Evolutionary conservation across 2,888 invertebrate genomes (phyloP).

Genomic region (Drosophila mettleri): DNA sequence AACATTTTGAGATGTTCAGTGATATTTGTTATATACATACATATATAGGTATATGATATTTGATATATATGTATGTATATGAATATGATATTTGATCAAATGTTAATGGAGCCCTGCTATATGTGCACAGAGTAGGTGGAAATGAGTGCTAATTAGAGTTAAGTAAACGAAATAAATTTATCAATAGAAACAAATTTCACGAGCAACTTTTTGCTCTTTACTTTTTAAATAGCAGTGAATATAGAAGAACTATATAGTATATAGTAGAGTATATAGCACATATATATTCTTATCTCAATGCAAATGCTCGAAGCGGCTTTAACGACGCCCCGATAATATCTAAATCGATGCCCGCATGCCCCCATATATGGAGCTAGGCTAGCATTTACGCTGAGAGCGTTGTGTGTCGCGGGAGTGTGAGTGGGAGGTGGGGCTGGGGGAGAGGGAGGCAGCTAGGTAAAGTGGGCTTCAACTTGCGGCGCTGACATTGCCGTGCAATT

Average conservation of each 20-base stretch:
- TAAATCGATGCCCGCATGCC: slow-evolving; percentile 44
- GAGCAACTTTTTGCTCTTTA: neutral
- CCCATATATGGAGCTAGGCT: slow-evolving; percentile 36
- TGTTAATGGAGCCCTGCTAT: neutral
- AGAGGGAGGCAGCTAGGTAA: neutral
- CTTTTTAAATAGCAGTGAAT: neutral
- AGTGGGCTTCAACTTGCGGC: slow-evolving; percentile 26
- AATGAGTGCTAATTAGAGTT: neutral
- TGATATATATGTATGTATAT: neutral
- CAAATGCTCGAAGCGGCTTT: slow-evolving; percentile 23
- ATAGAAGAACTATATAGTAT: neutral
- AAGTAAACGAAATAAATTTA: too few relatives aligned
- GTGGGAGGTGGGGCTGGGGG: neutral
- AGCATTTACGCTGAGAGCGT: slow-evolving; percentile 18
- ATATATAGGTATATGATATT: neutral
- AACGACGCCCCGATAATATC: slow-evolving; percentile 51
- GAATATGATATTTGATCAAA: neutral
- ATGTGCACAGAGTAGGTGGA: neutral
- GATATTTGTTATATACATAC: too few relatives aligned
- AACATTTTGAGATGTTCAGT: neutral
- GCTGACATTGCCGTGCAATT: slow-evolving; percentile 54
- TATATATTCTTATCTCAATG: slow-evolving; percentile 6
- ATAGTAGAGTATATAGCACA: neutral
- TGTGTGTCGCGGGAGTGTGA: neutral
- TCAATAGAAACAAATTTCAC: neutral